Evolutionary conservation across 2,797 vertebrate species (phyloP).

Genomic region (Aphelocoma californica): DNA sequence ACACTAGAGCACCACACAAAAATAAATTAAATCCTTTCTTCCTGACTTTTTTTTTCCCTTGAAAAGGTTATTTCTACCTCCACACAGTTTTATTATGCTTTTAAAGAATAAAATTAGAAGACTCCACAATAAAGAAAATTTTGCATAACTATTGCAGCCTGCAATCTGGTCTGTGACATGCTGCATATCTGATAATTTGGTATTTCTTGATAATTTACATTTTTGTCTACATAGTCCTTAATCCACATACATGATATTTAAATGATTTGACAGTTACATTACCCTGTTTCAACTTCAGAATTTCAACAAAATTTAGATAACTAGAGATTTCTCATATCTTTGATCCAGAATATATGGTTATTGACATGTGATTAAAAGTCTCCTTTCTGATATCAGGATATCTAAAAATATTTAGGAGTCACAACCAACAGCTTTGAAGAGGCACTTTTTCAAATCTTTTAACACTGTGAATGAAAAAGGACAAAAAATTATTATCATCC

Average conservation of each 20-base stretch:
- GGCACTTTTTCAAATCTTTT: background rate
- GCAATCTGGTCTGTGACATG: conserved; percentile 1
- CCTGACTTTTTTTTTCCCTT: background rate
- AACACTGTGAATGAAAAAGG: background rate
- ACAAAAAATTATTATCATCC: background rate
- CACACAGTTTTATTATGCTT: background rate
- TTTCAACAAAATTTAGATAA: background rate
- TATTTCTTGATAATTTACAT: background rate
- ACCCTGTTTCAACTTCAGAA: background rate
- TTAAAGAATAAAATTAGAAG: background rate
- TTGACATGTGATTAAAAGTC: background rate
- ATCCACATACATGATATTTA: background rate
- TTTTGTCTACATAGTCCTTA: background rate
- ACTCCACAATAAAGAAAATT: background rate
- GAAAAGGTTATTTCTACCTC: background rate
- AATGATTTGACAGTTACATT: background rate
- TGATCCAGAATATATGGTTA: background rate
- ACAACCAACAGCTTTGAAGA: background rate
- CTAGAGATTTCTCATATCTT: background rate
- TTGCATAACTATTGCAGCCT: background rate
- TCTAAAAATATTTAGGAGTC: background rate
- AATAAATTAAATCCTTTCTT: background rate
- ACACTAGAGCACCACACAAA: background rate
- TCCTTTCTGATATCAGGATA: background rate
- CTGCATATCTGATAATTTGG: background rate